Conservation (phyloP, 2,113 vertebrate genomes). For the Rynchops niger region DNA sequence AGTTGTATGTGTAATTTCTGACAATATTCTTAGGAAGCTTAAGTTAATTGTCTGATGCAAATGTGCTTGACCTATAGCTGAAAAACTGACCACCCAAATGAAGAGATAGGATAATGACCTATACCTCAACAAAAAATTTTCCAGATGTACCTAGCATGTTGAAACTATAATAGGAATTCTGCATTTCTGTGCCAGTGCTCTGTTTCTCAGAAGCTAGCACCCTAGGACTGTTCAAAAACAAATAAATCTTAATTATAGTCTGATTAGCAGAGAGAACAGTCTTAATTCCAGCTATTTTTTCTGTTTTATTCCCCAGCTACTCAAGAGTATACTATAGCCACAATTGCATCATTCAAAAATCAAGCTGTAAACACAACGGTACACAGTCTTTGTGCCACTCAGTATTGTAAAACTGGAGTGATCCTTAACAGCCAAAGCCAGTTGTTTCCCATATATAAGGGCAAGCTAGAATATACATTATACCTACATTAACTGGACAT, state of each 20-base stretch:
- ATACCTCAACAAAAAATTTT: background rate
- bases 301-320: background rate
- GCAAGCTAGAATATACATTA: background rate
- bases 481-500: background rate
- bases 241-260: background rate
- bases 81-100: background rate
- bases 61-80: background rate
- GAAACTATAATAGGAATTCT: background rate
- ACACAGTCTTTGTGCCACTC: background rate
- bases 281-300: background rate
- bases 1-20: background rate
- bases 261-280: background rate
- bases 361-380: background rate
- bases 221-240: background rate
- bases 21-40: background rate
- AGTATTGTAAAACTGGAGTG: background rate
- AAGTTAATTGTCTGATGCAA: background rate
- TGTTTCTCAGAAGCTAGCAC: background rate
- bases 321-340: background rate
- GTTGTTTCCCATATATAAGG: background rate
- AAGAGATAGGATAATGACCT: background rate
- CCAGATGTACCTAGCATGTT: background rate
- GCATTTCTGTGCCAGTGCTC: background rate
- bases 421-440: background rate
- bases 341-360: background rate